These are phyloP conservation scores for Vipera latastei DNA, from an alignment of 2,797 vertebrate species.

Conservation along the genomic window DNA sequence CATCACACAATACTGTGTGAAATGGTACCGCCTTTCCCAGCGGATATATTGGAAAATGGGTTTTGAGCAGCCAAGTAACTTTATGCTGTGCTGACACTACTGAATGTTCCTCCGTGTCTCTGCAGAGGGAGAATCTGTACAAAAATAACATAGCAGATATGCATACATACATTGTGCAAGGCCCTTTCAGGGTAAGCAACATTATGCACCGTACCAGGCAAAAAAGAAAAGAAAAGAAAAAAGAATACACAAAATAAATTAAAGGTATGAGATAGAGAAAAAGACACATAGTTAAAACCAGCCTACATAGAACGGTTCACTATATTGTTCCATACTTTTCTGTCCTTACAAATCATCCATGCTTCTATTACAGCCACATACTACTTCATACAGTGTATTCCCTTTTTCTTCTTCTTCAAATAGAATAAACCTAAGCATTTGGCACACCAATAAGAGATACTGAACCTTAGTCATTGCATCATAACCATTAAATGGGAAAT, in stretches of 20 bases:
- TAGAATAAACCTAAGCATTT: neutral
- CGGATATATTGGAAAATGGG: neutral
- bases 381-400: neutral
- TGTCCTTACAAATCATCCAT: neutral
- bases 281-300: neutral
- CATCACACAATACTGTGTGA: neutral
- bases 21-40: neutral
- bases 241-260: neutral
- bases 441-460: neutral
- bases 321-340: neutral
- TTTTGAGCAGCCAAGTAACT: neutral
- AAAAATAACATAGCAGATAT: neutral
- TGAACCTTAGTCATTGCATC: neutral
- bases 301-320: neutral
- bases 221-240: neutral
- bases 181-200: neutral
- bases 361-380: neutral
- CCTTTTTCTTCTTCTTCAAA: neutral
- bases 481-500: neutral
- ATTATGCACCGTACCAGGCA: neutral
- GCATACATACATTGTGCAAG: neutral
- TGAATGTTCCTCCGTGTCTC: neutral
- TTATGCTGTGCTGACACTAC: neutral
- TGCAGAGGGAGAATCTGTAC: neutral
- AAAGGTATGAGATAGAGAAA: neutral